Base-by-base conservation (phyloP, 1,140 invertebrate genomes). In the Drosophila pseudoobscura region DNA sequence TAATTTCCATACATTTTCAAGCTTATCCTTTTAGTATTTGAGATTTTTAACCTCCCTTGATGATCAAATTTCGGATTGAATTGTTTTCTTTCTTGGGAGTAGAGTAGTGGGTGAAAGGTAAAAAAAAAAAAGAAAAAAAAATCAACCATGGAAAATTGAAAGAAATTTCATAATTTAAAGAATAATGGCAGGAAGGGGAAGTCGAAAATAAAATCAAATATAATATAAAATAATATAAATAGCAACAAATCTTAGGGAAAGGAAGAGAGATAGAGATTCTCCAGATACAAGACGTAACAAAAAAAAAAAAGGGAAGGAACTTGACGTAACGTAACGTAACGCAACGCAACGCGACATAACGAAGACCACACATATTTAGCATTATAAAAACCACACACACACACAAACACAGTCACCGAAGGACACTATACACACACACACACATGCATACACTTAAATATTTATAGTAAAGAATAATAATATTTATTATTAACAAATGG, bases 381-480 rank as follows among this genome's bases (percentile, higher is more conserved):
- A 76, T 57, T 68, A 68, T 70, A 41, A 68, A 58, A 57, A 64
- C 6, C 9, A 43, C 17, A 15, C 24, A 45, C 24, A 45, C 51
- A 68, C 49, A 39, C 15, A 15, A 15, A 15, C 29, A 61, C 6
- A 9, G 6, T 15, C n/a, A 31, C 44, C 51, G 2, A 8, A 31
- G 9, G 7, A 24, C 24, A 24, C 24, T 0, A 24, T 43, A 68
- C 49, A 45, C 22, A 60, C 43, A 72, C 43, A 72, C 39, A 59
- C 39, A 66, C 52, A 66, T 7, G 61, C 45, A 79, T 45, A 78
- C 59, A 63, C 64, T 75, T 75, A 75, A 79, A 82, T 87, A 85
- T 80, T 80, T 82, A 87, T 87, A 87, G 82, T 87, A 78, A 85
- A 84, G 89, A 72, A 80, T 74, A 80, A 90, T 72, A 80, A 78